These are phyloP conservation scores for Pammene fasciana DNA, from an alignment of 2,888 invertebrate genomes.

Conservation along the genomic window DNA sequence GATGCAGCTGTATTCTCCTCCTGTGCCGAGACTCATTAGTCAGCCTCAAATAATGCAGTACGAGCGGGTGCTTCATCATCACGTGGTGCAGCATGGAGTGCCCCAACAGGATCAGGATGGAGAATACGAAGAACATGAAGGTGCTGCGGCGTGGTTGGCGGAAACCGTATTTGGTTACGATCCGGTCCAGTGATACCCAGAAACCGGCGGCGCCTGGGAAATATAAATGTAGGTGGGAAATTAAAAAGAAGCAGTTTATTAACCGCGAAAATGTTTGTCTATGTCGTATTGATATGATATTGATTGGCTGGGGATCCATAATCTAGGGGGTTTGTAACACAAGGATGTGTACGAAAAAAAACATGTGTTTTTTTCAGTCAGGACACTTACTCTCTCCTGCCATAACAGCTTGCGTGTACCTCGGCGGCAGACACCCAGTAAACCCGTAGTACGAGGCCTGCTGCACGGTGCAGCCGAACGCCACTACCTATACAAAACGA, in stretches of 20 bases:
- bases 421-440: slow-evolving; percentile 94
- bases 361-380: no score
- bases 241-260: no score
- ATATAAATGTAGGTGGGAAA: no score
- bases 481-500: slow-evolving; percentile 86
- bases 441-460: slow-evolving; percentile 98
- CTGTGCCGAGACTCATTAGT: slow-evolving; percentile 89
- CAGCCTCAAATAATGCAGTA: slow-evolving; percentile 90
- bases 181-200: slow-evolving; percentile 92
- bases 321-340: no score
- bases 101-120: slow-evolving; percentile 88
- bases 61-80: slow-evolving; percentile 91
- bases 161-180: slow-evolving; percentile 91
- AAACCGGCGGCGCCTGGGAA: slow-evolving; percentile 92
- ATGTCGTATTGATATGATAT: no score
- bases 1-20: slow-evolving; percentile 89
- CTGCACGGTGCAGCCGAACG: slow-evolving; percentile 95
- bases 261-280: no score
- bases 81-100: slow-evolving; percentile 91
- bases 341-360: no score
- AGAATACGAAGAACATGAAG: slow-evolving; percentile 92
- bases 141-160: slow-evolving; percentile 91
- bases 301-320: no score
- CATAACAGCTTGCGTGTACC: slow-evolving; percentile 97
- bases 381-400: slow-evolving; percentile 92